These are phyloP conservation scores for Microcebus tavaratra DNA, from an alignment of 2,113 vertebrate genomes.

Conservation along the genomic window DNA sequence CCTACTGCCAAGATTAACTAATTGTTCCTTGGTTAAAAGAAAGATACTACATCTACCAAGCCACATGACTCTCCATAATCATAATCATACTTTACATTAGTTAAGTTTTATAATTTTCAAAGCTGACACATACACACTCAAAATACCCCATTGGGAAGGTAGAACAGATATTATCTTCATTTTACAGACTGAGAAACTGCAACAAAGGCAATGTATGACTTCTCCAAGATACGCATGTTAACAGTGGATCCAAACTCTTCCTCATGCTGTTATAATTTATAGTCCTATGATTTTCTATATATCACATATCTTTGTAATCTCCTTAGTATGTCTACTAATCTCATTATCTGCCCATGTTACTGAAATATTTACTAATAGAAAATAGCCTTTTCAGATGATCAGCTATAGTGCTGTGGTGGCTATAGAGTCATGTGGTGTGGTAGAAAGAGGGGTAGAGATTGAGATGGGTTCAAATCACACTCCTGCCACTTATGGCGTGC, in stretches of 20 bases:
- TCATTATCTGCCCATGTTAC: background rate
- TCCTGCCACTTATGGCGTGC: background rate
- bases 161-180: background rate
- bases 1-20: conserved; percentile 42
- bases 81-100: conserved; percentile 22
- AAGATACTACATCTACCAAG: conserved; percentile 13
- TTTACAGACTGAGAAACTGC: conserved; percentile 53
- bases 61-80: conserved; percentile 25
- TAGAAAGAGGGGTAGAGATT: background rate
- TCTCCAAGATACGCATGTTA: background rate
- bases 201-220: conserved; percentile 16
- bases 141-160: background rate
- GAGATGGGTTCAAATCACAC: background rate
- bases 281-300: background rate
- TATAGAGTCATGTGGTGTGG: background rate
- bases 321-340: background rate
- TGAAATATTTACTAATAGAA: conserved; percentile 43
- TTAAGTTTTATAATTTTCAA: conserved; percentile 34
- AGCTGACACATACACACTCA: background rate
- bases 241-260: background rate
- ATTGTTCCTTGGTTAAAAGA: conserved; percentile 47
- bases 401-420: background rate
- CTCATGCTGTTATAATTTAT: background rate
- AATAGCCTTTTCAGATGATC: background rate
- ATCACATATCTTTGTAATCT: background rate